phyloP scores from a whole-genome alignment of 2,797 vertebrate genomes.

The Naso thynnoides region DNA sequence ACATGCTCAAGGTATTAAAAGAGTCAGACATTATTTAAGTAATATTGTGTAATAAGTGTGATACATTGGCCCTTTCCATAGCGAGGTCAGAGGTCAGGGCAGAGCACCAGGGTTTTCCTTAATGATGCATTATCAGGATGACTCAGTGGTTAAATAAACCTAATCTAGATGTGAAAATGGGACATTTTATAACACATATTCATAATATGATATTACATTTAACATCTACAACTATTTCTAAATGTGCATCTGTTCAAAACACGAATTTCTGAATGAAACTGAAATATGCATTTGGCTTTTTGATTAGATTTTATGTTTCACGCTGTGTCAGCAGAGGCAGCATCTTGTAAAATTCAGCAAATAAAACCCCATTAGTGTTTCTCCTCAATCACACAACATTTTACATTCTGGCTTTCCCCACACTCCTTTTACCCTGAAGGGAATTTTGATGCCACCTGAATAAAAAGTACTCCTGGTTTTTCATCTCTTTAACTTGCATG shows the following conservation, averaged over 20 bases:
- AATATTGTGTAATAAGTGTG: slow-evolving; percentile 15
- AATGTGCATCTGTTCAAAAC: not conserved
- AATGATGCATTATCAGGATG: not conserved
- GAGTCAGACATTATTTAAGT: not conserved
- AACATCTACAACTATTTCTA: not conserved
- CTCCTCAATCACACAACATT: not conserved
- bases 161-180: slow-evolving; percentile 13
- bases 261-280: not conserved
- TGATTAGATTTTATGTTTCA: not conserved
- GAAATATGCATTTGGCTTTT: not conserved
- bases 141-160: slow-evolving; percentile 25
- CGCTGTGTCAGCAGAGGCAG: not conserved
- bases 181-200: not conserved
- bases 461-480: not conserved
- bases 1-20: not conserved
- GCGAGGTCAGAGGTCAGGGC: slow-evolving; percentile 27
- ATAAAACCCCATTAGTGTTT: not conserved
- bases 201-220: not conserved
- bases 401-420: not conserved
- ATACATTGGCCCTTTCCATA: not conserved
- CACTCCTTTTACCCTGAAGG: not conserved
- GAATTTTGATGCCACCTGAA: not conserved
- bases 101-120: not conserved
- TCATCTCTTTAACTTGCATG: not conserved
- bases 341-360: not conserved